A percentile compares a stretch with the other conserved stretches of the same genome.
These are phyloP conservation scores for Tyria jacobaeae DNA, from an alignment of 2,888 invertebrate genomes.

Conservation along the genomic window DNA sequence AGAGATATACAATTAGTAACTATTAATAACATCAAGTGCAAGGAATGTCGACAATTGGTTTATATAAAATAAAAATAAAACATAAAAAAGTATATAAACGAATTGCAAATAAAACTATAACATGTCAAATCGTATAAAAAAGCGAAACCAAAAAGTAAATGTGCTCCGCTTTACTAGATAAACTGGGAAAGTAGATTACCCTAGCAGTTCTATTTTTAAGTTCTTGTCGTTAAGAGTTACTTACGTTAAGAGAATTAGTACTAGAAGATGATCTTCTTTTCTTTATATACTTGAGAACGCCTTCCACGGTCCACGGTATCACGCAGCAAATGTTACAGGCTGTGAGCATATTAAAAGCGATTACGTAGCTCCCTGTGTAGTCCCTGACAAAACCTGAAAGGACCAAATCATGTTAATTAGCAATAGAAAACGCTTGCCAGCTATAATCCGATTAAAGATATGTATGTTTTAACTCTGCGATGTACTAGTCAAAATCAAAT, in stretches of 20 bases:
- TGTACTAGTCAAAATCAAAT: too few species aligned
- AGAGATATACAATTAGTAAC: neutral
- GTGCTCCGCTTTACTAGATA: neutral
- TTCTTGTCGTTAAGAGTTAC: constrained; percentile 16
- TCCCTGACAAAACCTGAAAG: constrained; percentile 87
- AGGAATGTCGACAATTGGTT: too few species aligned
- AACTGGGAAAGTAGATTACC: neutral
- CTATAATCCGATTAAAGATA: too few species aligned
- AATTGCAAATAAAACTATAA: too few species aligned
- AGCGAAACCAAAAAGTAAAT: too few species aligned
- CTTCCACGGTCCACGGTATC: constrained; percentile 88
- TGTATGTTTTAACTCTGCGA: too few species aligned
- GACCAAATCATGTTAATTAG: neutral
- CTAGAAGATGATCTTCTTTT: constrained; percentile 31
- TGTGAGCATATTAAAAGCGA: constrained; percentile 87
- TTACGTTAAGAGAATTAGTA: constrained; percentile 24
- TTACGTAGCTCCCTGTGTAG: constrained; percentile 86
- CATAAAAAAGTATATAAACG: too few species aligned
- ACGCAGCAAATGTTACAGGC: constrained; percentile 87
- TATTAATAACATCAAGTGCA: too few species aligned
- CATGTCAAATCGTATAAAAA: too few species aligned
- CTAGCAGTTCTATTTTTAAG: neutral
- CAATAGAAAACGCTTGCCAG: too few species aligned
- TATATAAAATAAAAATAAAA: too few species aligned
- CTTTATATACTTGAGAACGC: constrained; percentile 62